Evolutionary conservation across 2,888 invertebrate genomes (phyloP), one percentile per base, ranked within the genome.

Genomic region (Epicampocera succincta): DNA sequence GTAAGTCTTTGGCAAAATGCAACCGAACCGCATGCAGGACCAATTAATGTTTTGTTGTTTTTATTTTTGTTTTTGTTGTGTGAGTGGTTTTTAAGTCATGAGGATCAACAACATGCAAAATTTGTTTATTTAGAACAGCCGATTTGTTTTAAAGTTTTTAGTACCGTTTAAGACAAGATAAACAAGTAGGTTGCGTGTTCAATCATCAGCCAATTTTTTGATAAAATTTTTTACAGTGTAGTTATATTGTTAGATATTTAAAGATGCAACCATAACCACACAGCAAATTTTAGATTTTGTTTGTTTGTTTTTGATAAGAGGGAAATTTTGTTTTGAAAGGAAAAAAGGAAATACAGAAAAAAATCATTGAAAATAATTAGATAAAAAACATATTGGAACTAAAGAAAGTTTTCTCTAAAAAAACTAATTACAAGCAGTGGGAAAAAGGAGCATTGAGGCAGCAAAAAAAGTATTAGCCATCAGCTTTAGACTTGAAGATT

Each of bases 221-320:
- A 75, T 52, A 69, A 61, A 42, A 69, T 81, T 81, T 68, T 84
- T 77, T 79, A 83, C 79, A 80, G 71, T 80, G 80, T 83, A 80
- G 66, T 81, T 66, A 61, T 69, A 65, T 75, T 63, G 68, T 58
- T 78, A 83, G 61, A 29, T 81, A 82, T 72, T 66, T 77, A 83
- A 71, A 83, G 58, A 80, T 63, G 56, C 81, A 86, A 86, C 88
- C 89, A 87, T 84, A 86, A 89, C 89, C 89, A 85, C 75, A 85
- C 84, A 83, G 42, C 66, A 42, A 12, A 40, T 42, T 72, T 75
- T 68, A 61, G 21, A 46, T 46, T 75, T n/a, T n/a, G n/a, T n/a
- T n/a, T n/a, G 77, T 83, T 56, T 83, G 74, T 84, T 73, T 68
- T 82, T 54, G 74, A 17, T 19, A 13, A n/a, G 54, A 56, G 72